phyloP scores from a whole-genome alignment of 2,888 invertebrate genomes.

The Portevinia maculata region DNA sequence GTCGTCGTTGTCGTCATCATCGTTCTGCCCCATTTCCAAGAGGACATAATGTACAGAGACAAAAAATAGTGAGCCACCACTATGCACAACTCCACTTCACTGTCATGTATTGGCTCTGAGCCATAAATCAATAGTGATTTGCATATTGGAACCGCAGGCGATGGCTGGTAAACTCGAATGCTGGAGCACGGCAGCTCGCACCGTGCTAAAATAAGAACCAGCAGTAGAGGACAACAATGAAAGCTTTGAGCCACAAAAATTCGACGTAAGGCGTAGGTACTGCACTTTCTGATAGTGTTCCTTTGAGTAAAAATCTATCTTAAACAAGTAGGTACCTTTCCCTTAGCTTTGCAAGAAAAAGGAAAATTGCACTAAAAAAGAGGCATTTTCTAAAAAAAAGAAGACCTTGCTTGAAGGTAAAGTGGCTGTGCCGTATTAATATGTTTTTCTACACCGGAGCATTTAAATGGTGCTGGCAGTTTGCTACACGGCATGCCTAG shows the following conservation, averaged over 20 bases:
- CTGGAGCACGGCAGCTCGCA: conserved; percentile 18
- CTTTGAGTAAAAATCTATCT: conserved; percentile 57
- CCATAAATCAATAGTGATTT: conserved; percentile 74
- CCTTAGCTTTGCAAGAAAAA: background rate
- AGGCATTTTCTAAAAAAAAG: conserved; percentile 11
- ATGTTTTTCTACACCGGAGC: conserved; percentile 14
- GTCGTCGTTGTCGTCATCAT: conserved; percentile 21
- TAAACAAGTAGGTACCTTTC: conserved; percentile 7
- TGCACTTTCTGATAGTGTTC: conserved; percentile 69
- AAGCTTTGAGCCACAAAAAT: conserved; percentile 36
- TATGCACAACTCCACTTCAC: conserved; percentile 54
- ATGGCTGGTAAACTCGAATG: conserved; percentile 10
- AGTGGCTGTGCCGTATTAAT: conserved; percentile 23
- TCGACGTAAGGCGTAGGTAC: conserved; percentile 32
- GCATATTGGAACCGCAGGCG: conserved; percentile 66
- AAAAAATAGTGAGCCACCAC: conserved; percentile 54
- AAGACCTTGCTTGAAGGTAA: conserved; percentile 30
- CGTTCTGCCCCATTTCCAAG: conserved; percentile 55
- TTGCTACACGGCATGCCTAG: background rate
- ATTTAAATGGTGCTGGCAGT: conserved; percentile 5
- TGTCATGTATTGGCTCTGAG: conserved; percentile 71
- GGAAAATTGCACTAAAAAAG: background rate
- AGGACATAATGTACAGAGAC: conserved; percentile 38
- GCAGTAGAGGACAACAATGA: conserved; percentile 1
- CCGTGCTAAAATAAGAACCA: background rate